Conservation (phyloP, 2,888 invertebrate species). For the Drosophila mulleri region DNA sequence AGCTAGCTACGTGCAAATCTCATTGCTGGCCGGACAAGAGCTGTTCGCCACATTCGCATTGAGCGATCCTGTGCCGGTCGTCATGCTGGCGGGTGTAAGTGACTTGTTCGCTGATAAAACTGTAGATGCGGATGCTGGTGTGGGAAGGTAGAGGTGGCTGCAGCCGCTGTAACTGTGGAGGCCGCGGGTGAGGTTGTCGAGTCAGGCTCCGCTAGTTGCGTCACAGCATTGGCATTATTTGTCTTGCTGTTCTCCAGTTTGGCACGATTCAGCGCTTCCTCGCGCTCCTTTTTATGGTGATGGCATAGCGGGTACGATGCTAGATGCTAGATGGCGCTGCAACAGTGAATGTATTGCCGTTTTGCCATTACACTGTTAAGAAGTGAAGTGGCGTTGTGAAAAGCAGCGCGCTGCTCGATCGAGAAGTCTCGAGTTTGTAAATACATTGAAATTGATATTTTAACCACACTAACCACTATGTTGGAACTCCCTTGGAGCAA, state of each 20-base stretch:
- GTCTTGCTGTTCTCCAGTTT: constrained; percentile 60
- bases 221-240: constrained; percentile 53
- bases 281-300: constrained; percentile 93
- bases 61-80: constrained; percentile 53
- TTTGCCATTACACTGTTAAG: no score
- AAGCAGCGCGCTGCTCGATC: no score
- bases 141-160: constrained; percentile 13
- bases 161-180: constrained; percentile 25
- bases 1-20: constrained; percentile 82
- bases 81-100: constrained; percentile 60
- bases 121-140: constrained; percentile 26
- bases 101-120: constrained; percentile 32
- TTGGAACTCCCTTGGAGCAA: no score
- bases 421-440: no score
- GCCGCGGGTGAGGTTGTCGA: constrained; percentile 57
- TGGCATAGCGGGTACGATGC: constrained; percentile 95
- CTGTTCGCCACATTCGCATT: constrained; percentile 69
- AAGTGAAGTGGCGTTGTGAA: no score
- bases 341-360: no score
- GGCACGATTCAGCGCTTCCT: constrained; percentile 87
- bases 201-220: constrained; percentile 58
- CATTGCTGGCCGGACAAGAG: constrained; percentile 69
- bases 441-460: no score
- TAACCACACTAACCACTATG: no score
- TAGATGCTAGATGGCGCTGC: no score